A percentile compares a stretch with the other conserved stretches of the same genome.
phyloP scores from a whole-genome alignment of 2,888 invertebrate genomes.

The Priapulus caudatus region DNA sequence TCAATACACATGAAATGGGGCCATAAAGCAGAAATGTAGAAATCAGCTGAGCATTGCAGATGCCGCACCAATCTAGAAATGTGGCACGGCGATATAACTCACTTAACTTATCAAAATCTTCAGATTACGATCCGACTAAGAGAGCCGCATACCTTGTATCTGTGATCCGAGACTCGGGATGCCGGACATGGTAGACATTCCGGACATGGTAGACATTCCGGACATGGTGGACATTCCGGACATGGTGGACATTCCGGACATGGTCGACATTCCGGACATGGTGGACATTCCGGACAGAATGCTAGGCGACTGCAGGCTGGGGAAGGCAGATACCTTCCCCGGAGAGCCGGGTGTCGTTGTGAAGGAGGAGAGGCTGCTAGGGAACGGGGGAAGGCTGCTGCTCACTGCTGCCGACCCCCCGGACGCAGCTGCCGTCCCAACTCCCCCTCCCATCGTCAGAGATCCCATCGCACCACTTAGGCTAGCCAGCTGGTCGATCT shows the following conservation, averaged over 20 bases:
- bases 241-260: background rate
- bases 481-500: constrained; percentile 58
- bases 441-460: background rate
- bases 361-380: constrained; percentile 22
- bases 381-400: constrained; percentile 19
- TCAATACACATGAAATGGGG: too few species aligned
- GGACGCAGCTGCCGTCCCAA: background rate
- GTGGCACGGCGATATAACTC: too few species aligned
- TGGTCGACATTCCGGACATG: background rate
- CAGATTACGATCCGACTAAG: too few species aligned
- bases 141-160: constrained; percentile 34
- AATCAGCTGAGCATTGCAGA: too few species aligned
- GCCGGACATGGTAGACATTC: too few species aligned
- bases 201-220: background rate
- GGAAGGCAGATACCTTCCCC: constrained; percentile 27
- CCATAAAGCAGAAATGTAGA: too few species aligned
- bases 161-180: constrained; percentile 29
- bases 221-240: too few species aligned
- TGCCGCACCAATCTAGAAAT: too few species aligned
- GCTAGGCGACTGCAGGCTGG: background rate
- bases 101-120: too few species aligned
- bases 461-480: constrained; percentile 9
- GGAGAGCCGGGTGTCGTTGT: constrained; percentile 31
- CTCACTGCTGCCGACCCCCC: background rate
- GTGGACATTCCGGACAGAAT: background rate